Base-by-base conservation (phyloP, 2,888 invertebrate genomes). In the Adineta ricciae region DNA sequence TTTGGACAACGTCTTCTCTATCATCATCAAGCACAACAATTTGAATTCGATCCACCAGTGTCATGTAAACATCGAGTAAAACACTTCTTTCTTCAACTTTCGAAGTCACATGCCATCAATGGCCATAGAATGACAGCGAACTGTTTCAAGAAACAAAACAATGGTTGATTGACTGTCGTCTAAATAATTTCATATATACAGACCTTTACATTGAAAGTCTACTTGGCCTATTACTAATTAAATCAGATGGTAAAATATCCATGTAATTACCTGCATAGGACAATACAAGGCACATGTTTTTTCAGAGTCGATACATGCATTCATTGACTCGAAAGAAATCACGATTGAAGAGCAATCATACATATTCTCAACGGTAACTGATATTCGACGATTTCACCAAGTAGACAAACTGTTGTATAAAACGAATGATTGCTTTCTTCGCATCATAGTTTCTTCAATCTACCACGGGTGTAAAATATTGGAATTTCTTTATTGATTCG, bases 1-100 rank as follows among this genome's bases (percentile, higher is more conserved):
- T 78, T 78, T 78, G 78, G 78, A 41, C 78, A 78, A 78, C 78
- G 78, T 41, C n/a, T 41, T n/a, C 41, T 78, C 41, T 78, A 36
- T 41, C 78, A 78, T 41, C 78, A n/a, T 24, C 1, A 1, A 41
- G 41, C 78, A n/a, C 38, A n/a, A 11, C 38, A 78, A n/a, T 32
- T 38, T 38, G 38, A 78, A n/a, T 78, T 78, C 9, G 78, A 78
- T 78, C 78, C 78, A 78, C 38, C 78, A 78, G 24, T 41, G n/a
- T n/a, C 41, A 7, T 11, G 1, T 24, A 9, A 24, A n/a, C 24
- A n/a, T 21, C 78, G n/a, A 41, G 78, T 8, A 41, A 36, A 2
- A 5, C 46, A 46, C 11, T n/a, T n/a, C n/a, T n/a, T n/a, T n/a
- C n/a, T n/a, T 46, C 11, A 46, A 46, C 46, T 46, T 46, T 8